A percentile compares a stretch with the other conserved stretches of the same genome.
Conservation (phyloP, 2,888 invertebrate species). For the Proisotoma minuta region DNA sequence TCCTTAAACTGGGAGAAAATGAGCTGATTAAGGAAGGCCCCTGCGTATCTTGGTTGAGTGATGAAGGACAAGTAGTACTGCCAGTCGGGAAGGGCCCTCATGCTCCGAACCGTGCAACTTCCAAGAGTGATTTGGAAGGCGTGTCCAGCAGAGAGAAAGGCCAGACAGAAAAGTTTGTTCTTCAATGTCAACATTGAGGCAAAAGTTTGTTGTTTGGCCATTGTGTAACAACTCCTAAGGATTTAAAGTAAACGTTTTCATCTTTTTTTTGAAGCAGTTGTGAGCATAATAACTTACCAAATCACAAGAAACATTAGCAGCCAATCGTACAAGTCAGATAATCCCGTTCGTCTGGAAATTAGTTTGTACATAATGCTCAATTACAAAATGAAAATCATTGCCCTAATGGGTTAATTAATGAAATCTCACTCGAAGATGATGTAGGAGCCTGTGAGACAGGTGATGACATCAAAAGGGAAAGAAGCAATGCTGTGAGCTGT, state of each 20-base stretch:
- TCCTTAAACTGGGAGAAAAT: slow-evolving; percentile 49
- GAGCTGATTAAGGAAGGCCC: slow-evolving; percentile 68
- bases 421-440: slow-evolving; percentile 50
- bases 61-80: slow-evolving; percentile 72
- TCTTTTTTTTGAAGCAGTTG: too few species aligned
- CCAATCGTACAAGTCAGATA: slow-evolving; percentile 58
- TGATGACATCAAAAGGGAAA: slow-evolving; percentile 74
- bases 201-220: slow-evolving; percentile 79
- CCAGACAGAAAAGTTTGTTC: slow-evolving; percentile 69
- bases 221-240: slow-evolving; percentile 73
- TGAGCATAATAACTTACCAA: too few species aligned
- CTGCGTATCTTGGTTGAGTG: slow-evolving; percentile 73
- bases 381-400: too few species aligned
- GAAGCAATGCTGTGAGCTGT: slow-evolving; percentile 75
- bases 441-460: slow-evolving; percentile 61
- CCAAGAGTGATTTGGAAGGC: slow-evolving; percentile 10
- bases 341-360: slow-evolving; percentile 58
- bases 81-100: slow-evolving; percentile 75
- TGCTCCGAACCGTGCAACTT: slow-evolving; percentile 57
- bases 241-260: too few species aligned
- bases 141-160: slow-evolving; percentile 56
- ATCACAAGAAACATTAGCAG: slow-evolving; percentile 66
- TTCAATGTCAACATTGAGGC: slow-evolving; percentile 75
- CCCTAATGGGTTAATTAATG: too few species aligned
- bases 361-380: too few species aligned